phyloP scores from a whole-genome alignment of 2,888 invertebrate genomes.

The Luperina testacea region DNA sequence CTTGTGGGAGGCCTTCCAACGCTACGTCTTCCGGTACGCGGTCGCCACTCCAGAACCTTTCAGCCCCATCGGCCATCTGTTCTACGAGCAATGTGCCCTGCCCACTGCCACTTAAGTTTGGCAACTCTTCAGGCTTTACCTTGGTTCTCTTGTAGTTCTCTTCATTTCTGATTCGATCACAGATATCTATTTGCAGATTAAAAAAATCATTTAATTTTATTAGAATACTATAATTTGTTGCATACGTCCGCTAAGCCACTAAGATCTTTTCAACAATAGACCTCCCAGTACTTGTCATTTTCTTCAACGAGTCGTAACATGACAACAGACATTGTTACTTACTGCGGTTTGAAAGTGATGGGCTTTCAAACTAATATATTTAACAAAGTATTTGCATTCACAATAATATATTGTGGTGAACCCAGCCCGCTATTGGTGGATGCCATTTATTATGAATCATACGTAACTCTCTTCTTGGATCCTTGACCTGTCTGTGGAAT shows the following conservation, averaged over 20 bases:
- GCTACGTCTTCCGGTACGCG: no score
- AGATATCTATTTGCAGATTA: no score
- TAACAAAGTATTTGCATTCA: background rate
- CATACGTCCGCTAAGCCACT: background rate
- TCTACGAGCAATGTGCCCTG: no score
- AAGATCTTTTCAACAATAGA: conserved; percentile 1
- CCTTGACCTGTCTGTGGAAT: background rate
- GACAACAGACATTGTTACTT: conserved; percentile 7
- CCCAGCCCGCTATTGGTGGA: conserved; percentile 27
- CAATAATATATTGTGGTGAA: conserved; percentile 17
- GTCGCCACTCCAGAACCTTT: no score
- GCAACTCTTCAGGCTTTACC: no score
- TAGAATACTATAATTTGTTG: no score
- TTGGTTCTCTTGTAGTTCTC: no score
- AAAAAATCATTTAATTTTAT: no score
- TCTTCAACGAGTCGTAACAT: conserved; percentile 2
- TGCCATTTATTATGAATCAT: conserved; percentile 18
- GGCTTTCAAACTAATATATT: conserved; percentile 23
- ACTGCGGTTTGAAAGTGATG: conserved; percentile 38
- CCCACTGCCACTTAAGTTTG: no score
- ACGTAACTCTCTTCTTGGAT: background rate
- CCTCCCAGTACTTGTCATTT: background rate
- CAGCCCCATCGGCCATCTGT: no score
- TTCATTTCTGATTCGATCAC: no score
- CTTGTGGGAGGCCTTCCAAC: no score